Evolutionary conservation across 2,113 vertebrate genomes (phyloP).

Genomic region (Scatophagus argus): DNA sequence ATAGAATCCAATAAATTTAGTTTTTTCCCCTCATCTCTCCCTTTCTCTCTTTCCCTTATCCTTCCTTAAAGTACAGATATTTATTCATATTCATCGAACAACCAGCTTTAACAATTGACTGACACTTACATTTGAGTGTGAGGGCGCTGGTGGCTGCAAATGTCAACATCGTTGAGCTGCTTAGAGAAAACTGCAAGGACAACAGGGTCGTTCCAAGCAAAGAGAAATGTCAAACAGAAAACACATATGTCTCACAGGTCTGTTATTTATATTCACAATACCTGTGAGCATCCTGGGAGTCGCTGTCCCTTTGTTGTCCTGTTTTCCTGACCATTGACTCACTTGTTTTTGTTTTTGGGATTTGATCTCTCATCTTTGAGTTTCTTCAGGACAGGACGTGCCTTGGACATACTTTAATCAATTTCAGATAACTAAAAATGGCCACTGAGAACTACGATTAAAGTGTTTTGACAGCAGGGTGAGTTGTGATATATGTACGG

Average conservation of each 20-base stretch:
- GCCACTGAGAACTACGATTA: background rate
- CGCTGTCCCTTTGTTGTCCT: background rate
- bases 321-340: conserved; percentile 11
- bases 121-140: background rate
- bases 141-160: background rate
- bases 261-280: conserved; percentile 22
- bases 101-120: background rate
- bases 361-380: conserved; percentile 33
- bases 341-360: conserved; percentile 19
- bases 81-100: background rate
- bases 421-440: background rate
- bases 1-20: background rate
- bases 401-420: no score
- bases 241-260: background rate
- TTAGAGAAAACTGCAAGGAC: background rate
- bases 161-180: background rate
- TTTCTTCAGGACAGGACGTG: conserved; percentile 41
- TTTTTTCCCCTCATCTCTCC: background rate
- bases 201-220: background rate
- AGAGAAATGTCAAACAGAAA: background rate
- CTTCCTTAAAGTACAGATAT: background rate
- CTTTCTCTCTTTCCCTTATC: no score
- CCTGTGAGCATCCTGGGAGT: conserved; percentile 17
- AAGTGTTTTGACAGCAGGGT: background rate
- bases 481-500: background rate